Conservation (phyloP, 2,888 invertebrate genomes). For the Prionchulus punctatus region DNA sequence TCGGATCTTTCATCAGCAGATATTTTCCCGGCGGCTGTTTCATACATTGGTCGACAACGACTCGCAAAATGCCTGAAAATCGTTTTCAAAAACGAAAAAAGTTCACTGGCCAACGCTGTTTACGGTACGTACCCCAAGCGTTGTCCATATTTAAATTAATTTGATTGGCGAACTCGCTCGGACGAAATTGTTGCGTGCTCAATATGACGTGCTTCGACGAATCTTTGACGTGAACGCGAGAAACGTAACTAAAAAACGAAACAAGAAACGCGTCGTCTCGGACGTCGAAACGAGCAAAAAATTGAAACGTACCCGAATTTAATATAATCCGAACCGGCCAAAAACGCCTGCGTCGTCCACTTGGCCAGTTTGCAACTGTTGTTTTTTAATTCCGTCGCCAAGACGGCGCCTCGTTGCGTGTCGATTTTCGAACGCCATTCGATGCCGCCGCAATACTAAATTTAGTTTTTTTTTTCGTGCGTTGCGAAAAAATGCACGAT, state of each 20-base stretch:
- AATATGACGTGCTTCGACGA: conserved; percentile 87
- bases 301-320: conserved; percentile 85
- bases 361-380: conserved; percentile 99
- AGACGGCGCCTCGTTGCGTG: conserved; percentile 87
- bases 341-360: conserved; percentile 84
- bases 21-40: conserved; percentile 86
- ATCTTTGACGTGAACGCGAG: conserved; percentile 76
- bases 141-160: conserved; percentile 99
- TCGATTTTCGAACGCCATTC: conserved; percentile 97
- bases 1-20: conserved; percentile 95
- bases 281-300: too few relatives aligned
- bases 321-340: conserved; percentile 89
- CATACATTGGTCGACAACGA: conserved; percentile 90
- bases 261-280: too few relatives aligned
- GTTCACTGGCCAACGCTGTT: background rate
- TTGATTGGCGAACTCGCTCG: conserved; percentile 92
- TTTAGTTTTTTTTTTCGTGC: too few relatives aligned
- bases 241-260: conserved; percentile 56
- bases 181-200: conserved; percentile 93
- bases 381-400: conserved; percentile 92
- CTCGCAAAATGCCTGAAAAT: conserved; percentile 53
- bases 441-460: conserved; percentile 66
- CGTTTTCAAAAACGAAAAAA: background rate
- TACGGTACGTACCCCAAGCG: conserved; percentile 38
- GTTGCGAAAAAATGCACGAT: background rate